Evolutionary conservation across 37 sponge, comb jelly and placozoan genomes (phyloP).

Genomic region (Dysidea cf. avara): DNA sequence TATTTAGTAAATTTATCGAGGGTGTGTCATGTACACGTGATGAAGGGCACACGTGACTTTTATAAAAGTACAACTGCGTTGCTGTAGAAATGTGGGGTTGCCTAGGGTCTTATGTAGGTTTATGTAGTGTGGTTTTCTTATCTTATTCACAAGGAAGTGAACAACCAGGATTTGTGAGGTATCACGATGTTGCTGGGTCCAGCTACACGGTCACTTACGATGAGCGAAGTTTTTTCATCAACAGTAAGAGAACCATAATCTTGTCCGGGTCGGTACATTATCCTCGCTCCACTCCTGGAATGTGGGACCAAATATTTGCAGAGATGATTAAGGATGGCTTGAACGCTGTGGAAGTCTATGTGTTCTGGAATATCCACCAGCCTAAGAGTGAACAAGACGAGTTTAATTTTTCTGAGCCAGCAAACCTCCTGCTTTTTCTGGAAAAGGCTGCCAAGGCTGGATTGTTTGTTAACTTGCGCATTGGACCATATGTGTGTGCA

Average conservation of each 20-base stretch:
- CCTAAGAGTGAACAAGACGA: constrained; percentile 9
- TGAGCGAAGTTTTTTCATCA: constrained; percentile 37
- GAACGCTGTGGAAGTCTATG: constrained; percentile 49
- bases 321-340: constrained; percentile 38
- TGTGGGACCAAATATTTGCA: constrained; percentile 28
- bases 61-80: too few species aligned
- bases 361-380: constrained; percentile 64
- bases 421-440: constrained; percentile 23
- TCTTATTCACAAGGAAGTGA: too few species aligned
- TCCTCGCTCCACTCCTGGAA: constrained; percentile 27
- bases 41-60: too few species aligned
- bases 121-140: too few species aligned
- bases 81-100: too few species aligned
- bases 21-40: too few species aligned
- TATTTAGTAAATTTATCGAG: too few species aligned
- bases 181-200: constrained; percentile 20
- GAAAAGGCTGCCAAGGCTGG: constrained; percentile 30
- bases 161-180: constrained; percentile 4
- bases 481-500: constrained; percentile 44
- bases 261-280: constrained; percentile 58
- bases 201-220: constrained; percentile 40
- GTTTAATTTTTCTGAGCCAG: constrained; percentile 29
- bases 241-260: constrained; percentile 36
- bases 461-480: constrained; percentile 44
- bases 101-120: too few species aligned